Evolutionary conservation across 2,113 vertebrate species (phyloP), one percentile per base, ranked within the genome.

Genomic region (Tragelaphus imberbis): DNA sequence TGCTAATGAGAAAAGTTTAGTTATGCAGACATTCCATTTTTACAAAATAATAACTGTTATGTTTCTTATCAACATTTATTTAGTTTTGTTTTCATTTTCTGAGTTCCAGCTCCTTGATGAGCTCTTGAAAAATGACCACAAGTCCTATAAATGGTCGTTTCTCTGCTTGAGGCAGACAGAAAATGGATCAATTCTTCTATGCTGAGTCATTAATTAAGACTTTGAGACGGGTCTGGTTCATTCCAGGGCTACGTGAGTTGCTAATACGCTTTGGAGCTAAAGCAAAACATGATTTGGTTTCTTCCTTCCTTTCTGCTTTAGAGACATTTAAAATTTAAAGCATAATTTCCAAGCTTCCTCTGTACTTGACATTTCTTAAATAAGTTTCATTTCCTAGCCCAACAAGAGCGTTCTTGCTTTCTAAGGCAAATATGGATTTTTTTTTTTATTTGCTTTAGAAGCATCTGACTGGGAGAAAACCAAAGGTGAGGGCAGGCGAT

Each of bases 361-460:
- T 85, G 79, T 19, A 53, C 33, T 97, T 87, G 86, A 88, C 82
- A 97, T 89, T 96, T 96, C 89, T 95, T 87, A 71, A 91, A 84
- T 53, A 80, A 80, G 28, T 95, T 95, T 96, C n/a, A 86, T 95
- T 93, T 95, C 94, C 77, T 93, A 84, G 56, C 55, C 61, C 27
- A 95, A 75, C 30, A 84, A 93, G 28, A 91, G 49, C 33, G 15
- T 11, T 71, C 80, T 94, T 61, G 30, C n/a, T 84, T 96, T 93
- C 36, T 65, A 80, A 95, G 53, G 82, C 56, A 90, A 94, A 93
- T 36, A 56, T 8, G 33, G 30, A 25, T 25, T 33, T 92, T 90
- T 93, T 95, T 90, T 90, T 92, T 90, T 63, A 11, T 89, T 55
- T 86, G 3, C 47, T 88, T 53, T 53, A 27, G 44, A 80, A 90